phyloP scores from a whole-genome alignment of 2,113 vertebrate species.

The Montifringilla adamsi region DNA sequence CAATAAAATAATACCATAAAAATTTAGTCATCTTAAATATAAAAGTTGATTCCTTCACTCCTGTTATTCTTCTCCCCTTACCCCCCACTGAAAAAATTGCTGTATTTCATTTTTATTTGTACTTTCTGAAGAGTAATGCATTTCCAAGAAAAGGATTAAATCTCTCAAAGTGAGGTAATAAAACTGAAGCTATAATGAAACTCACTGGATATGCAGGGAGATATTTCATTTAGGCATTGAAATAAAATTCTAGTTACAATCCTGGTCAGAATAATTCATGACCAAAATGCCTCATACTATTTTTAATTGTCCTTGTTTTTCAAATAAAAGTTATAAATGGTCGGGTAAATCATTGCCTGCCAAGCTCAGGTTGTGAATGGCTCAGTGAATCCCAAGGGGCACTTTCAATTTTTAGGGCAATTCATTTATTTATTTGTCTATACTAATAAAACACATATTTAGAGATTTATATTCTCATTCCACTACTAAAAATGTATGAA shows the following conservation, averaged over 20 bases:
- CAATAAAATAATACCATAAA: neutral
- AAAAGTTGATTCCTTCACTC: neutral
- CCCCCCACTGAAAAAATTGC: neutral
- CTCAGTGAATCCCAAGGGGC: conserved; percentile 7
- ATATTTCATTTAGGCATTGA: conserved; percentile 54
- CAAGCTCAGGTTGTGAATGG: neutral
- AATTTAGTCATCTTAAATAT: neutral
- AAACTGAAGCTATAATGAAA: conserved; percentile 56
- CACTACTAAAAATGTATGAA: conserved; percentile 17
- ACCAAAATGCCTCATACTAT: conserved; percentile 6
- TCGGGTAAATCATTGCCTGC: conserved; percentile 27
- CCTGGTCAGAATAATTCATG: conserved; percentile 64
- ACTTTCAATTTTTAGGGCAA: conserved; percentile 26
- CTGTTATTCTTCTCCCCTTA: neutral
- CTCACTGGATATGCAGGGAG: conserved; percentile 13
- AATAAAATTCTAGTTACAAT: conserved; percentile 52
- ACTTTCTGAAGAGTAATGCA: conserved; percentile 32
- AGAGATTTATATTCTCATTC: conserved; percentile 6
- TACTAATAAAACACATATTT: neutral
- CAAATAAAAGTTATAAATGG: conserved; percentile 41
- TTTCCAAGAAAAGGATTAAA: conserved; percentile 45
- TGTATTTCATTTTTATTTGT: conserved; percentile 51
- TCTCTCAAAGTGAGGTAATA: conserved; percentile 51
- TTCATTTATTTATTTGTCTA: conserved; percentile 44
- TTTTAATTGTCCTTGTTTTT: conserved; percentile 69